These are phyloP conservation scores for Syngnathus rostellatus DNA, from an alignment of 2,797 vertebrate species.

Conservation along the genomic window DNA sequence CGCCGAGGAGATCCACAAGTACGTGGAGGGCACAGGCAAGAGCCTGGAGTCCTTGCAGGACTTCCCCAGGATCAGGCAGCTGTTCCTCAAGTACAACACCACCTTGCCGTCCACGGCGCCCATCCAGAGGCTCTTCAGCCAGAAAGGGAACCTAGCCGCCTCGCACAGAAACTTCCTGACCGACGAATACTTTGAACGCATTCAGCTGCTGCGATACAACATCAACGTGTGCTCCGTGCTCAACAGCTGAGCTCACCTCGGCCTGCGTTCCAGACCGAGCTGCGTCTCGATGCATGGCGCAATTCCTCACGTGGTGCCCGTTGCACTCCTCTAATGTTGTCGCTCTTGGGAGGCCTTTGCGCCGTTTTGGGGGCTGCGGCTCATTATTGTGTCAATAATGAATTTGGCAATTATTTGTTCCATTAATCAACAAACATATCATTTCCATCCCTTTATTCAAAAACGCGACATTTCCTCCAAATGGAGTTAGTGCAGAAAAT, in stretches of 20 bases:
- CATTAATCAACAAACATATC: too few relatives aligned
- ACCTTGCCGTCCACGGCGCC: conserved; percentile 65
- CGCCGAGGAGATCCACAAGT: conserved; percentile 62
- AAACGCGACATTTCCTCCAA: too few relatives aligned
- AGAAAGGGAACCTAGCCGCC: conserved; percentile 60
- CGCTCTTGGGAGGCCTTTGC: neutral
- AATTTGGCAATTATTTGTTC: too few relatives aligned
- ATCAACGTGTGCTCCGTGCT: conserved; percentile 45
- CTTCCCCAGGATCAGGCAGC: conserved; percentile 65
- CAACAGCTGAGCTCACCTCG: conserved; percentile 15
- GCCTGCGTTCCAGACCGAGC: conserved; percentile 5
- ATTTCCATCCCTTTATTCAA: too few relatives aligned
- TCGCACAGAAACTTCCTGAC: conserved; percentile 62
- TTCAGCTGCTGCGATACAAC: conserved; percentile 69
- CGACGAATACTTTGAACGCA: conserved; percentile 66
- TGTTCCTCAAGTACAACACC: conserved; percentile 70
- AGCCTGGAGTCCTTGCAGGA: conserved; percentile 66
- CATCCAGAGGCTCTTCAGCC: conserved; percentile 65
- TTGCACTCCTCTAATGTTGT: neutral
- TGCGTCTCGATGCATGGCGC: neutral
- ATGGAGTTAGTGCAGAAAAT: neutral
- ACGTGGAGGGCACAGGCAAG: conserved; percentile 66
- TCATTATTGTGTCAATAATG: too few relatives aligned
- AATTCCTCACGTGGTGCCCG: neutral
- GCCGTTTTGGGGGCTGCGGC: too few relatives aligned